phyloP scores from a whole-genome alignment of 2,888 invertebrate genomes.

The Trissoscelio sp. region DNA sequence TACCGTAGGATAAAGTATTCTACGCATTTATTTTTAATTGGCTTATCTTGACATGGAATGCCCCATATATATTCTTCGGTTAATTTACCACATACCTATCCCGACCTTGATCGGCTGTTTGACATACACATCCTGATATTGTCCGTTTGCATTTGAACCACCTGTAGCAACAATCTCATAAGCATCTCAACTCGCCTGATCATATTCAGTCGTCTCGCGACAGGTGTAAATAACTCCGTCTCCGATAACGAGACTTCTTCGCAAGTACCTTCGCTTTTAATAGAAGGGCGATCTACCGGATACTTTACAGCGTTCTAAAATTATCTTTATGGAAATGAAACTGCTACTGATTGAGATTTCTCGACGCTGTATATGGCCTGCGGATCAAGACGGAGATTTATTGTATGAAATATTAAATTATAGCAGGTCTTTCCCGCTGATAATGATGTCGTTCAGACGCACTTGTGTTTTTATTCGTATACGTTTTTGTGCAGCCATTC shows the following conservation, averaged over 20 bases:
- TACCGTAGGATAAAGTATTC: too few species aligned
- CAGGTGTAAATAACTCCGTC: constrained; percentile 33
- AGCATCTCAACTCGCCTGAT: constrained; percentile 15
- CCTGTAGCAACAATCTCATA: constrained; percentile 25
- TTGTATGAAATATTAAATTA: constrained; percentile 39
- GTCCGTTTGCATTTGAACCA: constrained; percentile 15
- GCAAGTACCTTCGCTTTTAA: constrained; percentile 22
- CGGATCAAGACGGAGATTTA: constrained; percentile 34
- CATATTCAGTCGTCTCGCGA: constrained; percentile 26
- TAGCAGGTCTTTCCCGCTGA: constrained; percentile 17
- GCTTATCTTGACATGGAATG: too few species aligned
- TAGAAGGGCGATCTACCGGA: constrained; percentile 10
- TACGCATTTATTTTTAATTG: too few species aligned
- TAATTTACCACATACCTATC: constrained; percentile 24
- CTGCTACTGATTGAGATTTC: constrained; percentile 44
- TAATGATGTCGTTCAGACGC: constrained; percentile 30
- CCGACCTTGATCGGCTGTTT: constrained; percentile 49
- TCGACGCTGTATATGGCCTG: neutral
- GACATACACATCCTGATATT: constrained; percentile 36
- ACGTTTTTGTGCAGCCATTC: neutral
- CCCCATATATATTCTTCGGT: too few species aligned
- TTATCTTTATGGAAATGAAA: constrained; percentile 54
- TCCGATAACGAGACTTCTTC: constrained; percentile 18
- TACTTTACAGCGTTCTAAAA: constrained; percentile 17
- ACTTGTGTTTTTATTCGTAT: constrained; percentile 14